Conservation (phyloP, 2,113 vertebrate genomes). For the Catharus fuscescens region DNA sequence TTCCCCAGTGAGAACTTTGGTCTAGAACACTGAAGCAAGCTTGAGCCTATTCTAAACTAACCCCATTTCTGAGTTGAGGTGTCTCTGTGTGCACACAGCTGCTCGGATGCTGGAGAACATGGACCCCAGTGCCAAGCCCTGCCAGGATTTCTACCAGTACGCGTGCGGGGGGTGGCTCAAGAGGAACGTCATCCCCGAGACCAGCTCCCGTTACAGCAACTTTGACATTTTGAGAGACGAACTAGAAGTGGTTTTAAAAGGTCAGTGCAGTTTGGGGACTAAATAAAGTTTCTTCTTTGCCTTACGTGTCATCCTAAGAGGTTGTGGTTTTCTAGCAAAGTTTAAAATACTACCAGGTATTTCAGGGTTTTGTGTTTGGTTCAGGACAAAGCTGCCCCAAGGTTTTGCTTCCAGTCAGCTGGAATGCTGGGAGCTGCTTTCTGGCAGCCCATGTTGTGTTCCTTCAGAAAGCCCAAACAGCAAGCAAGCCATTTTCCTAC, state of each 20-base stretch:
- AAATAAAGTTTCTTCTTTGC: slow-evolving; percentile 43
- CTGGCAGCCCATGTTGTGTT: background rate
- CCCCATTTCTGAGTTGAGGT: background rate
- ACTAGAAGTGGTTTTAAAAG: slow-evolving; percentile 93
- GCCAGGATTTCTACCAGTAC: slow-evolving; percentile 90
- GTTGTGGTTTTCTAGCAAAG: slow-evolving; percentile 9
- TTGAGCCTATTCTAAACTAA: background rate
- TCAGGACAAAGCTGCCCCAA: background rate
- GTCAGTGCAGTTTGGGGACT: slow-evolving; percentile 74
- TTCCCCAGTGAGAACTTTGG: background rate
- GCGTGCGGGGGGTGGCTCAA: slow-evolving; percentile 95
- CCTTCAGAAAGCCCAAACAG: background rate
- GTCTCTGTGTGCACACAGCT: slow-evolving; percentile 70
- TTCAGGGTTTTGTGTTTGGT: background rate
- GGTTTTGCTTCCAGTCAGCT: background rate
- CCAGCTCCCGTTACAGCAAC: slow-evolving; percentile 91
- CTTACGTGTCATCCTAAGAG: background rate
- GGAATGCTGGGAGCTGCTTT: background rate
- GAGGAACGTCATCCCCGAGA: slow-evolving; percentile 93
- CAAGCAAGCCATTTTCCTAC: background rate
- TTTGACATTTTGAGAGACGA: slow-evolving; percentile 93
- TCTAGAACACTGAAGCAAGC: background rate
- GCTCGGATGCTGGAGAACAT: slow-evolving; percentile 92
- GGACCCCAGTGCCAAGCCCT: slow-evolving; percentile 85
- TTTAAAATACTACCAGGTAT: background rate